Evolutionary conservation across 1,140 invertebrate genomes (phyloP).

Genomic region (Pseudomyrmex pallidus): DNA sequence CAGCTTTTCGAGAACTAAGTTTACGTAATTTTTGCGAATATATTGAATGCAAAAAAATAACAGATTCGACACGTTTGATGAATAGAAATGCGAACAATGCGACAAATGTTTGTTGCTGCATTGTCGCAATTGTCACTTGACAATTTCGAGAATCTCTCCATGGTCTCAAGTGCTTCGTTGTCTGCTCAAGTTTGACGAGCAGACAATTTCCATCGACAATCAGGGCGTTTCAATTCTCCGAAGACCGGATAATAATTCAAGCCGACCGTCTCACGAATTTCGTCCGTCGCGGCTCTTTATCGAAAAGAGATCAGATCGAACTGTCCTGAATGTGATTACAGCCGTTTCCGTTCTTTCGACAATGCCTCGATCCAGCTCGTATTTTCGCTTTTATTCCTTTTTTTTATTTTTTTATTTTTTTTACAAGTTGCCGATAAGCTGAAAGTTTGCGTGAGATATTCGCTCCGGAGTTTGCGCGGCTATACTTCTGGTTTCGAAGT

Average conservation of each 20-base stretch:
- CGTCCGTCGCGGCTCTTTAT: slow-evolving; percentile 2
- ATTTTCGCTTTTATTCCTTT: slow-evolving; percentile 11
- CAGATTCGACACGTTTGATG: no score
- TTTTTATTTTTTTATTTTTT: slow-evolving; percentile 30
- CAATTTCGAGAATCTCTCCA: not conserved
- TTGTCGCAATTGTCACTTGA: not conserved
- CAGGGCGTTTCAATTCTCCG: slow-evolving; percentile 15
- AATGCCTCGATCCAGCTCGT: slow-evolving; percentile 37
- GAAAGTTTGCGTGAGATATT: not conserved
- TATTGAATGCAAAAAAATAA: no score
- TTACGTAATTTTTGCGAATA: no score
- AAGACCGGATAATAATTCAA: slow-evolving; percentile 24
- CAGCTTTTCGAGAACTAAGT: no score
- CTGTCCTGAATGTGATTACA: slow-evolving; percentile 52
- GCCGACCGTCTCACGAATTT: slow-evolving; percentile 32
- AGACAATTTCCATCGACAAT: slow-evolving; percentile 41
- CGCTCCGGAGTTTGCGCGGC: not conserved
- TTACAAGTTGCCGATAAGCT: not conserved
- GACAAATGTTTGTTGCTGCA: no score
- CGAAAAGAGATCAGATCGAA: slow-evolving; percentile 43
- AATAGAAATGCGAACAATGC: no score
- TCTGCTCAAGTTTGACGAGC: slow-evolving; percentile 10
- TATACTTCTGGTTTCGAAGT: not conserved
- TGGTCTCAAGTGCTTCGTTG: not conserved
- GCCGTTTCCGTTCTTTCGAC: slow-evolving; percentile 5